Percentiles rank a stretch among this genome's conserved stretches.
Conservation (phyloP, 1,140 invertebrate species). For the Scaptomyza graminum region DNA sequence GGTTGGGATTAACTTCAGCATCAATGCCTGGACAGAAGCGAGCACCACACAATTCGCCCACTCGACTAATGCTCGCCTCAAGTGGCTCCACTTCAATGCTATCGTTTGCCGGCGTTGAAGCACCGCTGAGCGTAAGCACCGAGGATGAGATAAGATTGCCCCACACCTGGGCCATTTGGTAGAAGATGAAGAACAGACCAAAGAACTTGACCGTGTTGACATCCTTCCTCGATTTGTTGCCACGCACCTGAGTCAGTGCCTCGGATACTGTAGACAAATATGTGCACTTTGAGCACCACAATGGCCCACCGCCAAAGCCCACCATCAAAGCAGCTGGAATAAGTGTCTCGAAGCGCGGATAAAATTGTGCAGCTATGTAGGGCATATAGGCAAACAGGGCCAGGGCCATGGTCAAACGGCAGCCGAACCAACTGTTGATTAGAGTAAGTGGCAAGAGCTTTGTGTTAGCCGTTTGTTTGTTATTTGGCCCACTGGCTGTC, state of each 20-base stretch:
- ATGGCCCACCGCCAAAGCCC: conserved; percentile 94
- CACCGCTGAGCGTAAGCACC: conserved; percentile 62
- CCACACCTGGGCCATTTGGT: conserved; percentile 96
- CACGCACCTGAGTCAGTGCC: conserved; percentile 90
- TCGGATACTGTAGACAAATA: conserved; percentile 96
- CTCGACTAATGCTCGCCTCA: conserved; percentile 49
- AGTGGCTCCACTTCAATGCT: conserved; percentile 30
- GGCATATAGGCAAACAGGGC: conserved; percentile 94
- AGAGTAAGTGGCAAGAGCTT: conserved; percentile 40
- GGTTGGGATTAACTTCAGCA: conserved; percentile 86
- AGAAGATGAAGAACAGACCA: conserved; percentile 98
- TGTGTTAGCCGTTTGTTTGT: conserved; percentile 46
- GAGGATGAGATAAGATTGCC: conserved; percentile 96
- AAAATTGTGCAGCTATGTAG: conserved; percentile 97
- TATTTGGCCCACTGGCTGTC: conserved; percentile 20
- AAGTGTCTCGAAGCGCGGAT: conserved; percentile 92
- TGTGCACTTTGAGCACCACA: conserved; percentile 98
- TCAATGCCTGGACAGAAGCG: conserved; percentile 88
- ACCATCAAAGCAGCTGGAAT: conserved; percentile 93
- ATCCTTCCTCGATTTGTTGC: conserved; percentile 85
- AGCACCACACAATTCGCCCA: conserved; percentile 88
- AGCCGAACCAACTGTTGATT: conserved; percentile 89
- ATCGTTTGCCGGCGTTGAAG: conserved; percentile 34
- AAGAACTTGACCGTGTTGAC: conserved; percentile 97
- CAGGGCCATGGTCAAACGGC: conserved; percentile 93